These are phyloP conservation scores for Ectemnius cavifrons DNA, from an alignment of 2,888 invertebrate genomes.

Conservation along the genomic window DNA sequence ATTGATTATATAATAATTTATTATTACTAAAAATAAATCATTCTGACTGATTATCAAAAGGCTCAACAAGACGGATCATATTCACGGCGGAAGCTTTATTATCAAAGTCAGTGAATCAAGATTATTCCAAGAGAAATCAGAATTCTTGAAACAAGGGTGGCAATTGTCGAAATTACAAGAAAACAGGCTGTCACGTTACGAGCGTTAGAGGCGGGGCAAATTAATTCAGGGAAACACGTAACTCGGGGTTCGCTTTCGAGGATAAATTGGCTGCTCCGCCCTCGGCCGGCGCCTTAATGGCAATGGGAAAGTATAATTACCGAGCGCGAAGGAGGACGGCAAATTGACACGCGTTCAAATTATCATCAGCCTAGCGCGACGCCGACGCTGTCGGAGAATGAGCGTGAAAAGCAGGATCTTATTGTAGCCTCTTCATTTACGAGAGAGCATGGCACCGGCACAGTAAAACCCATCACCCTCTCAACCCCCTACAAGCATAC, in stretches of 20 bases:
- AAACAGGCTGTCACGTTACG: constrained; percentile 16
- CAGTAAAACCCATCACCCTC: background rate
- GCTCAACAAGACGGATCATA: too few relatives aligned
- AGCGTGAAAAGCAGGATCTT: constrained; percentile 36
- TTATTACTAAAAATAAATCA: too few relatives aligned
- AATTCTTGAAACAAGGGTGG: constrained; percentile 9
- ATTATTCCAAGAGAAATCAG: too few relatives aligned
- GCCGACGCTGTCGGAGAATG: constrained; percentile 39
- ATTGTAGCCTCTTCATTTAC: constrained; percentile 55
- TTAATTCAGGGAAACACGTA: constrained; percentile 46
- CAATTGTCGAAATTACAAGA: constrained; percentile 42
- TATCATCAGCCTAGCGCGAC: constrained; percentile 45
- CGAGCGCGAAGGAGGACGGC: constrained; percentile 34
- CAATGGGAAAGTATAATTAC: constrained; percentile 56
- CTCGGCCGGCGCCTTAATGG: constrained; percentile 32
- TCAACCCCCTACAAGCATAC: background rate
- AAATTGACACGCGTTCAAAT: constrained; percentile 64
- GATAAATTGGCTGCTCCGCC: constrained; percentile 48
- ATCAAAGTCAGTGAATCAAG: too few relatives aligned
- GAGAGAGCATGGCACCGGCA: background rate
- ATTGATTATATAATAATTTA: too few relatives aligned
- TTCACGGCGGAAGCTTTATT: too few relatives aligned
- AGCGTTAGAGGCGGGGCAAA: constrained; percentile 45
- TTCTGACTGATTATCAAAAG: too few relatives aligned
- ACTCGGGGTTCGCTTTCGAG: constrained; percentile 29